phyloP scores from a whole-genome alignment of 2,113 vertebrate species.

The Oreotragus oreotragus region DNA sequence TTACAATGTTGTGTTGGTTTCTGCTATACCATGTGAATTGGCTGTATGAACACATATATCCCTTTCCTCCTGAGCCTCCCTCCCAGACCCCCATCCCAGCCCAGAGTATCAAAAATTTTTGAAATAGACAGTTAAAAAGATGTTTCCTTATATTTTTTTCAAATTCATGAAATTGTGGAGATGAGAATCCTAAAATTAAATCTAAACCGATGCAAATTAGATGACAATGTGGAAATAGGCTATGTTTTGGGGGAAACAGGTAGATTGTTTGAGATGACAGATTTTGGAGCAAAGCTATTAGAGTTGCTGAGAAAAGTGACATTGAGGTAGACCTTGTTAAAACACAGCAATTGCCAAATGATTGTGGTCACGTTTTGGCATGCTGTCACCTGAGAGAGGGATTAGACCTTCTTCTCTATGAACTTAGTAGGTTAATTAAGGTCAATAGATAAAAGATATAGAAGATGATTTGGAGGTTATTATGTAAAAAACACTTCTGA shows the following conservation, averaged over 20 bases:
- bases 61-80: neutral
- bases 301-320: neutral
- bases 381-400: neutral
- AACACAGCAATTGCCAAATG: neutral
- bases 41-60: rapidly evolving
- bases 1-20: neutral
- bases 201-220: neutral
- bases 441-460: neutral
- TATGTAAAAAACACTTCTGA: neutral
- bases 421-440: neutral
- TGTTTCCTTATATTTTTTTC: neutral
- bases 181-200: neutral
- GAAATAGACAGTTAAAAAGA: neutral
- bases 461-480: neutral
- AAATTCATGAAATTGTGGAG: neutral
- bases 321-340: neutral
- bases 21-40: neutral
- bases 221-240: neutral
- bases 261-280: neutral
- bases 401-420: neutral
- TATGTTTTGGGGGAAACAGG: neutral
- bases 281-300: neutral
- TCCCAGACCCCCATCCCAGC: neutral
- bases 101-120: neutral
- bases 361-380: neutral